Base-by-base conservation (phyloP, 1,140 invertebrate species). In the Helicoverpa zea region DNA sequence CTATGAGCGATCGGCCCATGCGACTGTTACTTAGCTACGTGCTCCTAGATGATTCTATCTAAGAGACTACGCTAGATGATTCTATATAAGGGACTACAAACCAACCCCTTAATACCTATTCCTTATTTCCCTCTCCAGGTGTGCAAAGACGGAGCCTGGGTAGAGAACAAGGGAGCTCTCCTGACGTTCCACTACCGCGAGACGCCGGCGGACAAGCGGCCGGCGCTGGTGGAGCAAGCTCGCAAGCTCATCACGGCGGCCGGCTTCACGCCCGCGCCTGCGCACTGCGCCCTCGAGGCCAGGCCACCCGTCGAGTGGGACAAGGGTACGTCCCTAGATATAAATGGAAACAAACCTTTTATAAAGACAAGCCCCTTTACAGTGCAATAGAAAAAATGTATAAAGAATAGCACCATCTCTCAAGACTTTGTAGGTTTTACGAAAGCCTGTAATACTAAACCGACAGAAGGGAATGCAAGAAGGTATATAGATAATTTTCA, bases 251-350 rank as follows among this genome's bases (percentile, higher is more conserved):
- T 98, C 84, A 96, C 96, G 84, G 96, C 96, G 29, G 96, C 96
- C 5, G 98, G 97, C 2, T 98, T 99, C 91, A 96, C 96, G 84
- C 97, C 97, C 11, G 97, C 96, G 54, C 93, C 96, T 43, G 98
- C 98, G 11, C 97, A 98, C 89, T 98, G 97, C 88, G 98, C 98
- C 0, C 96, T 98, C 13, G 98, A 99, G 92, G 98, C 98, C 0
- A 97, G 97, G 84, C 98, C 98, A 51, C 98, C 98, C 0, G 98
- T 98, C 0, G 96, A 98, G 87, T 98, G 98, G 98, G 98, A 98
- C 90, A 98, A 99, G 93, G 98, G 87, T 92, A 56, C 11, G 29
- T 51, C n/a, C n/a, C n/a, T n/a, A 11, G 3, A 16, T 11, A 18
- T 54, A 4, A 4, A 13, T n/a, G 5, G 4, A 9, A 9, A 23